Percentiles rank a stretch among this genome's conserved stretches.
Conservation (phyloP, 2,888 invertebrate genomes). For the Lycocerus yunnanus region DNA sequence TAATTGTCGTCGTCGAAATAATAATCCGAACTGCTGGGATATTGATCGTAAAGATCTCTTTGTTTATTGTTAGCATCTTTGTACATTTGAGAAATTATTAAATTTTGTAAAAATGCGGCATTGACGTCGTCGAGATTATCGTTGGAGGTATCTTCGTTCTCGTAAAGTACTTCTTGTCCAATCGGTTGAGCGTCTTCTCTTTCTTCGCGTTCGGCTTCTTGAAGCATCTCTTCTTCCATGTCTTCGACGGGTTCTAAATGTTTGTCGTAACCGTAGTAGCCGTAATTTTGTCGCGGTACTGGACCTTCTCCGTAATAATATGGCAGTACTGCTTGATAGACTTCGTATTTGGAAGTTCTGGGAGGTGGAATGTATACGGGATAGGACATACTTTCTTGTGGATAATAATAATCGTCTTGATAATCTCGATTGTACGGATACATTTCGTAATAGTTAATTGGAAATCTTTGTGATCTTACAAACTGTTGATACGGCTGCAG, state of each 20-base stretch:
- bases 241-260: constrained; percentile 57
- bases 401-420: constrained; percentile 58
- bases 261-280: constrained; percentile 53
- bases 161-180: constrained; percentile 70
- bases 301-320: constrained; percentile 57
- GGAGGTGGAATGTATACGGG: constrained; percentile 53
- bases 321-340: constrained; percentile 55
- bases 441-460: constrained; percentile 54
- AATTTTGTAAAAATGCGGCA: constrained; percentile 69
- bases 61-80: constrained; percentile 57
- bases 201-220: constrained; percentile 64
- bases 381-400: constrained; percentile 44
- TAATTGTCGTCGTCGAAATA: constrained; percentile 46
- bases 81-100: constrained; percentile 69
- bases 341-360: constrained; percentile 57
- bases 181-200: constrained; percentile 63
- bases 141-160: constrained; percentile 56
- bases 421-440: constrained; percentile 60
- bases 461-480: constrained; percentile 55
- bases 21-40: constrained; percentile 34
- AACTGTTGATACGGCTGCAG: constrained; percentile 43
- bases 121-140: constrained; percentile 56
- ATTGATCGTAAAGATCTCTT: constrained; percentile 36
- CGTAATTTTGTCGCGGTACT: constrained; percentile 48
- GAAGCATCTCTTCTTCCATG: constrained; percentile 63